Evolutionary conservation across 2,113 vertebrate genomes (phyloP), one percentile per base, ranked within the genome.

Genomic region (Rhinichthys klamathensis): DNA sequence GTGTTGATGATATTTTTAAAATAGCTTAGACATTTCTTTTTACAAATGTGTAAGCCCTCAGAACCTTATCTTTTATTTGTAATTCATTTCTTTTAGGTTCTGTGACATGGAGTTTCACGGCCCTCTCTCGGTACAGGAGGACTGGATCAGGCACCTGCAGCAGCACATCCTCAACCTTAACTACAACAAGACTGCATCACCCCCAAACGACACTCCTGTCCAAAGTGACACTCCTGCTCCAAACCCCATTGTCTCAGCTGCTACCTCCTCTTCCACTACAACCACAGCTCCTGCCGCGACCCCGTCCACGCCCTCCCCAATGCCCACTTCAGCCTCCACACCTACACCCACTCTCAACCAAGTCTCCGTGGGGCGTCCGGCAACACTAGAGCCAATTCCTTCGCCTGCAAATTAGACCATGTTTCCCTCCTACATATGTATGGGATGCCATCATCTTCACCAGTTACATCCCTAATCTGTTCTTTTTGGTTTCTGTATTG

Each of bases 21-120:
- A 70, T 23, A 67, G 27, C 30, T 49, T 2, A 49, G 46, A 49
- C 13, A 4, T 21, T 56, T 21, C 6, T 56, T 56, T 56, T 7
- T 23, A 21, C 21, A 38, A 70, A 70, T 70, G 67, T 38, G 9
- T 38, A 69, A 21, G 30, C 32, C 65, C 65, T 21, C 30, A 70
- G 18, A 41, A 41, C 21, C 69, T 23, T 41, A 2, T 69, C 16
- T 21, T 35, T 21, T 35, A 41, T 72, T 41, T 67, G 16, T 38
- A 23, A 27, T 35, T 23, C 0, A 11, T 51, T 82, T 7, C 67
- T 8, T n/a, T 0, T 91, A 99, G 97, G 94, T 99, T 99, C 94
- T 99, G 97, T 70, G 97, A 98, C 90, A 96, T 97, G 92, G 96
- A 98, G 90, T 99, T 99, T 91, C 96, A 98, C 18, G 97, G 97